A percentile compares a stretch with the other conserved stretches of the same genome.
Conservation (phyloP, 2,113 vertebrate genomes). For the Onychorhynchus coronatus region DNA sequence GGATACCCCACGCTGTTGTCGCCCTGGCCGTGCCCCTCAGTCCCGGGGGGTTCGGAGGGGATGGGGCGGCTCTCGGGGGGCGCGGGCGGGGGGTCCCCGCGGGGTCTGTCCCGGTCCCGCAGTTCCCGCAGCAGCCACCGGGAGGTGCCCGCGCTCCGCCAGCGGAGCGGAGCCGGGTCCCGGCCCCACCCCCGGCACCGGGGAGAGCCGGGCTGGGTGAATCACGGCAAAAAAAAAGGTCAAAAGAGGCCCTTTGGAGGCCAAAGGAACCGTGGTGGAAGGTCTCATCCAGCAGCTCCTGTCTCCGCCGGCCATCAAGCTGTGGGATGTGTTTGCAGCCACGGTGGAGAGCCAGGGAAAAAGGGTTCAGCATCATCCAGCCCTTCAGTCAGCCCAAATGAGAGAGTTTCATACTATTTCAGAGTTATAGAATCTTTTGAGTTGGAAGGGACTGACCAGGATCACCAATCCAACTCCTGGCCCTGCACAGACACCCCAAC, state of each 20-base stretch:
- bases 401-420: rapidly evolving
- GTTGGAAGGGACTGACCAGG: neutral
- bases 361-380: rapidly evolving
- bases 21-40: neutral
- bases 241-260: neutral
- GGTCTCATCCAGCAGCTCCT: neutral
- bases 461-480: neutral
- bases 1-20: neutral
- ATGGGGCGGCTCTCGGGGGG: neutral
- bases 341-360: rapidly evolving
- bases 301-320: rapidly evolving
- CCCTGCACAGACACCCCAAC: neutral
- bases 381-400: rapidly evolving
- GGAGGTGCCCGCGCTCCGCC: neutral
- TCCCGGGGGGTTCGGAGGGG: too few relatives aligned
- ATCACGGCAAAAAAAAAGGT: too few relatives aligned
- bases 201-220: rapidly evolving
- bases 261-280: rapidly evolving
- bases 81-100: neutral
- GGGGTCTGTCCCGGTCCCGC: neutral
- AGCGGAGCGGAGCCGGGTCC: neutral
- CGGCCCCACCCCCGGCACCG: neutral
- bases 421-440: rapidly evolving
- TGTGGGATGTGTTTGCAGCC: rapidly evolving
- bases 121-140: neutral